Evolutionary conservation across 2,113 vertebrate genomes (phyloP), one percentile per base, ranked within the genome.

Genomic region (Carassius gibelio): DNA sequence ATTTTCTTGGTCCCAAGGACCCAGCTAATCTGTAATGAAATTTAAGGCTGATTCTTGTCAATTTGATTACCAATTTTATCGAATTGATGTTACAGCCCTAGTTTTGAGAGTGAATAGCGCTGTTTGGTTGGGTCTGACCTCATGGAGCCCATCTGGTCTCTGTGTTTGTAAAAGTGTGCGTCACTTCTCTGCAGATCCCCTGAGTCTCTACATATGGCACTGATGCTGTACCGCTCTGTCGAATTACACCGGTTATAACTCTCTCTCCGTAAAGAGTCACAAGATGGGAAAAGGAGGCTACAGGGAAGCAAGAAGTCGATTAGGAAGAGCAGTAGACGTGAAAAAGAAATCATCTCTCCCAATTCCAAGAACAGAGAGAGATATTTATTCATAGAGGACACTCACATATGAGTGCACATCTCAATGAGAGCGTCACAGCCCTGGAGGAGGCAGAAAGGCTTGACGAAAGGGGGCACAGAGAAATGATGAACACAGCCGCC

Each of bases 191-290:
- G 38, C 19, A 80, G 21, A 48, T 80, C 38, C 38, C 78, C 59
- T 9, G 38, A 23, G 14, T 48, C 78, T 80, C 21, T 64, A 80
- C 77, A 80, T 64, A 64, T 80, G 78, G 36, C 21, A 26, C 59
- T 64, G 78, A 79, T 62, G 77, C 57, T 79, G 55, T 26, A 62
- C 57, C 21, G 57, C 77, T 62, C 45, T 79, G 36, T 62, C 57
- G 4, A 62, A 79, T 62, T 23, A 45, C 57, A 23, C 21, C 26
- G 55, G 34, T 14, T 45, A 79, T 79, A 79, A 62, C 36, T 62
- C 19, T 79, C 52, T 13, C 38, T 38, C 19, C 19, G 5, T 42
- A 21, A 61, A 61, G 76, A 61, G 34, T 11, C 55, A 61, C 34
- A 15, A 42, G 17, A 61, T 42, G 55, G 76, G 45, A n/a, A 19